Conservation (phyloP, 2,888 invertebrate genomes). For the Leucania comma region DNA sequence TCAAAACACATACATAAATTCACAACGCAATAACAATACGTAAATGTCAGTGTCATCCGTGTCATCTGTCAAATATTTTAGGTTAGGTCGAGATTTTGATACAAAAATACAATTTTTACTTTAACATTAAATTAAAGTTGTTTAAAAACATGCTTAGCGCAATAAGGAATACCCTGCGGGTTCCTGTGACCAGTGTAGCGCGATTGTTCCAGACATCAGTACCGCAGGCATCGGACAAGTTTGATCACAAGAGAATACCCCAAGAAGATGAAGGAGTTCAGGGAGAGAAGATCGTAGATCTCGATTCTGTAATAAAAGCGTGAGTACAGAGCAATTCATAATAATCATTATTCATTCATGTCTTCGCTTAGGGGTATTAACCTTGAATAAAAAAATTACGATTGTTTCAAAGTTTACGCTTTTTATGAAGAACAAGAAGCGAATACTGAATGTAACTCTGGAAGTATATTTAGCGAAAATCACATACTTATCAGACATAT, state of each 20-base stretch:
- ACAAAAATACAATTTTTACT: neutral
- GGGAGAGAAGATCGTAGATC: conserved; percentile 93
- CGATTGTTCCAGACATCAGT: conserved; percentile 80
- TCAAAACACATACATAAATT: too few species aligned
- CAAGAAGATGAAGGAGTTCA: conserved; percentile 94
- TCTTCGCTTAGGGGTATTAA: too few species aligned
- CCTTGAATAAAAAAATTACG: neutral
- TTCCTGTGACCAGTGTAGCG: conserved; percentile 69
- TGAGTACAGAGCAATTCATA: conserved; percentile 75
- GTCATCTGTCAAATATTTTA: conserved; percentile 35
- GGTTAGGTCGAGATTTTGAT: conserved; percentile 43
- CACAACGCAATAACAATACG: conserved; percentile 20
- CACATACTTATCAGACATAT: neutral
- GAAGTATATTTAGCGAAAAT: neutral
- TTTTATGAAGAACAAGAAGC: neutral
- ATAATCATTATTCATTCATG: neutral
- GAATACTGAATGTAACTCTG: neutral
- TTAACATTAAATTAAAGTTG: conserved; percentile 16
- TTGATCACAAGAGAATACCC: conserved; percentile 86
- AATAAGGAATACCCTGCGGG: conserved; percentile 75
- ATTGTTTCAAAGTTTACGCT: neutral
- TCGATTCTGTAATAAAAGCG: conserved; percentile 92
- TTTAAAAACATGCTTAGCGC: conserved; percentile 76
- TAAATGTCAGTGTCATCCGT: conserved; percentile 35
- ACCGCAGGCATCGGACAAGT: conserved; percentile 78